These are phyloP conservation scores for Boloria selene DNA, from an alignment of 2,888 invertebrate genomes.

Conservation along the genomic window DNA sequence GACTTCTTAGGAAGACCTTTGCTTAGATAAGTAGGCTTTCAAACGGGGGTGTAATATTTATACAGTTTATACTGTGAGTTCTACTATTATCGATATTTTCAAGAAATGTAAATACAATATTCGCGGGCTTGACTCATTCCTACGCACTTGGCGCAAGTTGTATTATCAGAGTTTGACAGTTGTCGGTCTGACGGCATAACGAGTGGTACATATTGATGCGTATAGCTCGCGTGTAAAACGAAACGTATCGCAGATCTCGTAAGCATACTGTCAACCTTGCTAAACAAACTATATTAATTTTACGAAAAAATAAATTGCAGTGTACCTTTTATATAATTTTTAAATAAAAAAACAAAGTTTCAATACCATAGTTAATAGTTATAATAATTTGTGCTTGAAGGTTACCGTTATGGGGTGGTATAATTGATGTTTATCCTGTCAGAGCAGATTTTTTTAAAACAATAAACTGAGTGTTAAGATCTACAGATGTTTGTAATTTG, in stretches of 20 bases:
- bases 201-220: slow-evolving; percentile 52
- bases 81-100: neutral
- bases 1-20: too few relatives aligned
- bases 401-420: slow-evolving; percentile 54
- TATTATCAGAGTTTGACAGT: slow-evolving; percentile 59
- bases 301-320: slow-evolving; percentile 22
- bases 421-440: slow-evolving; percentile 56
- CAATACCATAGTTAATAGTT: slow-evolving; percentile 13
- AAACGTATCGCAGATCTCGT: slow-evolving; percentile 54
- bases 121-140: slow-evolving; percentile 39
- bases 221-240: slow-evolving; percentile 52
- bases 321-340: slow-evolving; percentile 6
- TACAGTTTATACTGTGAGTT: too few relatives aligned
- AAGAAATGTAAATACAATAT: slow-evolving; percentile 26
- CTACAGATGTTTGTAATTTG: slow-evolving; percentile 58
- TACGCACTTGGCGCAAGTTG: slow-evolving; percentile 55
- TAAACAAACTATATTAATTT: slow-evolving; percentile 32
- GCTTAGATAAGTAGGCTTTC: too few relatives aligned
- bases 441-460: slow-evolving; percentile 47
- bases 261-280: slow-evolving; percentile 40
- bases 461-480: slow-evolving; percentile 49
- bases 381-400: slow-evolving; percentile 30
- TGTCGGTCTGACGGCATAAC: slow-evolving; percentile 64
- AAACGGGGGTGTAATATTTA: too few relatives aligned
- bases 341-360: slow-evolving; percentile 2